phyloP scores from a whole-genome alignment of 2,888 invertebrate genomes.

The Drosophila borealis region DNA sequence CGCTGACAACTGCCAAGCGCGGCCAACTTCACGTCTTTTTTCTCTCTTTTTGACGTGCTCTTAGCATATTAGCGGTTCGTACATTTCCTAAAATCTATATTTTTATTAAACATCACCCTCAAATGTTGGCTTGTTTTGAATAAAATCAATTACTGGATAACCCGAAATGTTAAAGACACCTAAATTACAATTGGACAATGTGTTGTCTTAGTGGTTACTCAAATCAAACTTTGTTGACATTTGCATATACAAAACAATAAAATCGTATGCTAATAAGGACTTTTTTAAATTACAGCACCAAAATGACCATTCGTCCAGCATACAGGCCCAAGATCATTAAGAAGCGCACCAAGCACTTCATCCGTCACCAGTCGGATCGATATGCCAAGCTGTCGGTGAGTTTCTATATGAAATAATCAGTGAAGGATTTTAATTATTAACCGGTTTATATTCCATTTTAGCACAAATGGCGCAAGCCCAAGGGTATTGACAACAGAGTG shows the following conservation, averaged over 20 bases:
- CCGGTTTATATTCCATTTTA: slow-evolving; percentile 77
- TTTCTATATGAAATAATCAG: slow-evolving; percentile 35
- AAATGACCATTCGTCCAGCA: slow-evolving; percentile 95
- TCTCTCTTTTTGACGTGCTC: slow-evolving; percentile 84
- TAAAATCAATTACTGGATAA: slow-evolving; percentile 23
- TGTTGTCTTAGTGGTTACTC: background rate
- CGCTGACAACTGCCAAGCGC: slow-evolving; percentile 45
- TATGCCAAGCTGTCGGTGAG: slow-evolving; percentile 96
- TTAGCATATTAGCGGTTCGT: slow-evolving; percentile 81
- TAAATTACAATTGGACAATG: slow-evolving; percentile 37
- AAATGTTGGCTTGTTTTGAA: slow-evolving; percentile 36
- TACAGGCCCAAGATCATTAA: slow-evolving; percentile 96
- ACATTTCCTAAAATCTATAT: slow-evolving; percentile 70
- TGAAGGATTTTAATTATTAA: slow-evolving; percentile 11
- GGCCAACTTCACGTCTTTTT: slow-evolving; percentile 75
- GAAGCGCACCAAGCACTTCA: slow-evolving; percentile 99
- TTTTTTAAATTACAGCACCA: slow-evolving; percentile 84
- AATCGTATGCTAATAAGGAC: slow-evolving; percentile 11
- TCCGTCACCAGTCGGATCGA: slow-evolving; percentile 99
- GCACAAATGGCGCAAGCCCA: slow-evolving; percentile 99
- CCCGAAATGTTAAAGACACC: slow-evolving; percentile 20
- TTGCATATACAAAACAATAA: slow-evolving; percentile 17
- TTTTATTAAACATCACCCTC: slow-evolving; percentile 69
- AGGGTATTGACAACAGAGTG: slow-evolving; percentile 99
- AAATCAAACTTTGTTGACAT: slow-evolving; percentile 62